A percentile compares a stretch with the other conserved stretches of the same genome.
Conservation (phyloP, 2,113 vertebrate genomes). For the Mirza zaza region DNA sequence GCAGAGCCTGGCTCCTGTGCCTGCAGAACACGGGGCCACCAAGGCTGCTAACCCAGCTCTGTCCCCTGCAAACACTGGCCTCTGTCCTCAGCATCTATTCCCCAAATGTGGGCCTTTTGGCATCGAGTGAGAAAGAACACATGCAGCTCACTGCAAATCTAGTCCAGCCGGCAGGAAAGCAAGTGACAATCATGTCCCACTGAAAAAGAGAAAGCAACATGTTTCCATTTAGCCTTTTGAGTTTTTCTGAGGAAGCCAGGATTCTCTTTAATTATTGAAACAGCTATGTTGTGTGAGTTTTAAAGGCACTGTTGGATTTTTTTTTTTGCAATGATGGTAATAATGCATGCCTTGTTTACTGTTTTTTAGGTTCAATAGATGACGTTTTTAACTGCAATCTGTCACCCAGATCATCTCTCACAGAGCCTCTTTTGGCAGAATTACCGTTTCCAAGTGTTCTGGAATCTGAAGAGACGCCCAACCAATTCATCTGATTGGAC, state of each 20-base stretch:
- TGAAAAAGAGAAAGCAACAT: background rate
- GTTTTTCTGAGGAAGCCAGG: background rate
- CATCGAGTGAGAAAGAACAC: background rate
- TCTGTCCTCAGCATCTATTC: background rate
- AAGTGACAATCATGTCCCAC: background rate
- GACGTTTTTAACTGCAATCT: slow-evolving; percentile 78
- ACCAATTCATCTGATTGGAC: slow-evolving; percentile 28
- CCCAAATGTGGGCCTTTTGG: background rate
- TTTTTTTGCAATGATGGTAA: background rate
- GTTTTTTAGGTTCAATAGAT: slow-evolving; percentile 76
- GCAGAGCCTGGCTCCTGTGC: background rate
- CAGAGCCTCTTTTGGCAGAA: slow-evolving; percentile 69
- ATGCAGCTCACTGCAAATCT: too few relatives aligned
- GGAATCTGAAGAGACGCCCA: slow-evolving; percentile 68
- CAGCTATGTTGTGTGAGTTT: background rate
- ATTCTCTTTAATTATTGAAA: background rate
- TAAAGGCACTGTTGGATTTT: background rate
- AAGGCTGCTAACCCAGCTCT: background rate
- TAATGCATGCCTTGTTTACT: background rate
- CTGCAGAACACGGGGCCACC: too few relatives aligned
- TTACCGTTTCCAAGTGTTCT: slow-evolving; percentile 66
- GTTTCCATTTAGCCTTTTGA: background rate
- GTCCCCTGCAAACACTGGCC: background rate
- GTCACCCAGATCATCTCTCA: slow-evolving; percentile 73
- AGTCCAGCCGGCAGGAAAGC: background rate